Percentiles rank a stretch among this genome's conserved stretches.
These are phyloP conservation scores for Neopipo cinnamomea DNA, from an alignment of 2,113 vertebrate species.

Conservation along the genomic window DNA sequence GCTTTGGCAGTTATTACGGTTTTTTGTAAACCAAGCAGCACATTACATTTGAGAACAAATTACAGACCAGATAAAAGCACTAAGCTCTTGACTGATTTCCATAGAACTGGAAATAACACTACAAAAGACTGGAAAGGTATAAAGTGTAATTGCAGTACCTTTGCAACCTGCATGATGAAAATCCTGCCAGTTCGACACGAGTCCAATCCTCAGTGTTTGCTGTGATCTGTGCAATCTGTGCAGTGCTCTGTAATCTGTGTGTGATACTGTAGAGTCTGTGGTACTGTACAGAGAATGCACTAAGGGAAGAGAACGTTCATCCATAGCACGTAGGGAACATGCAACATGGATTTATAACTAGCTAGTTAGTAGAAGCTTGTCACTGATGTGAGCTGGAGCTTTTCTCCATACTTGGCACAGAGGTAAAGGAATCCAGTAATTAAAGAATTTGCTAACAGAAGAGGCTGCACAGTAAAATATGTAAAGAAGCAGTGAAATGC, in stretches of 20 bases:
- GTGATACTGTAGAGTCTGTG: background rate
- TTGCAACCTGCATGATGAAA: background rate
- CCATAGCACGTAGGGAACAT: background rate
- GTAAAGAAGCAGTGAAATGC: background rate
- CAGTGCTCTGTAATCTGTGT: background rate
- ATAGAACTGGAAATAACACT: background rate
- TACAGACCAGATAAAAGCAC: background rate
- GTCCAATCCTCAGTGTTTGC: background rate
- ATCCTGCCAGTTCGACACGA: background rate
- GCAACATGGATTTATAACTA: background rate
- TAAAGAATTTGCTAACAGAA: background rate
- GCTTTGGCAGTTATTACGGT: background rate
- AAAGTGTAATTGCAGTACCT: background rate
- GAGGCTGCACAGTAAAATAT: background rate
- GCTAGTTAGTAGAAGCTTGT: background rate
- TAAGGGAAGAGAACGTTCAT: background rate
- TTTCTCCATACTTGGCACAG: background rate
- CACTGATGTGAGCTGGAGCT: background rate
- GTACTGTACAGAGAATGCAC: background rate
- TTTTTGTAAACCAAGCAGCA: background rate
- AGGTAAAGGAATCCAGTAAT: background rate
- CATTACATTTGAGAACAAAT: background rate
- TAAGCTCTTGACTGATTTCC: background rate
- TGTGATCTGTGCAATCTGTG: background rate
- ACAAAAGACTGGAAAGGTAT: background rate